These are phyloP conservation scores for Drymonia ruficornis DNA, from an alignment of 2,888 invertebrate species.

Conservation along the genomic window DNA sequence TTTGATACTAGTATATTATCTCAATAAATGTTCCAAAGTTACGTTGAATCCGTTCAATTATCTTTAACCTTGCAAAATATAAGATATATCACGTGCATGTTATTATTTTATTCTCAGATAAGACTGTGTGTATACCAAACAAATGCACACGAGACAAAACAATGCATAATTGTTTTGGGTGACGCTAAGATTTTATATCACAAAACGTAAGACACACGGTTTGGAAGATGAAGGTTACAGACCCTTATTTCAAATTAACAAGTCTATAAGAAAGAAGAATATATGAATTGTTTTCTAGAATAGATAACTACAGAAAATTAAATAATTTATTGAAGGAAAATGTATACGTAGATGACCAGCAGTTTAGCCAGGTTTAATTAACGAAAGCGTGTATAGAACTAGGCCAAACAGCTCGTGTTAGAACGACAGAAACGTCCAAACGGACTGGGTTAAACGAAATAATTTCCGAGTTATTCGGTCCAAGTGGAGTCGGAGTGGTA, in stretches of 20 bases:
- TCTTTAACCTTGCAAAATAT: slow-evolving; percentile 7
- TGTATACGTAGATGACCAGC: too few relatives aligned
- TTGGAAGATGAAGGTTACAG: too few relatives aligned
- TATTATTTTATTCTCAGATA: slow-evolving; percentile 7
- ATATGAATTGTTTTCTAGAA: too few relatives aligned
- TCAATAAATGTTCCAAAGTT: background rate
- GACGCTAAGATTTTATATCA: background rate
- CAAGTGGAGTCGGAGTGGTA: too few relatives aligned
- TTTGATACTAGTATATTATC: background rate
- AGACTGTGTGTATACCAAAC: background rate
- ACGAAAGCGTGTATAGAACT: slow-evolving; percentile 17
- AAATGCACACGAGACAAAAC: slow-evolving; percentile 2
- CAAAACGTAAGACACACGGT: too few relatives aligned
- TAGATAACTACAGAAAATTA: too few relatives aligned
- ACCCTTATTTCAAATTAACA: too few relatives aligned
- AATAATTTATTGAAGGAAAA: too few relatives aligned
- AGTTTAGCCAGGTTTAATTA: background rate
- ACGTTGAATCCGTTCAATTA: background rate
- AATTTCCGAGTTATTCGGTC: slow-evolving; percentile 17
- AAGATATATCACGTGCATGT: slow-evolving; percentile 1
- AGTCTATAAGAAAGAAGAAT: too few relatives aligned
- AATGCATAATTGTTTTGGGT: slow-evolving; percentile 4
- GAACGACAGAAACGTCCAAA: slow-evolving; percentile 9
- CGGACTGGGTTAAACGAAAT: slow-evolving; percentile 17
- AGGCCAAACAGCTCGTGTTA: slow-evolving; percentile 15